Conservation (phyloP, 2,797 vertebrate species). For the Pantherophis vulpinus region DNA sequence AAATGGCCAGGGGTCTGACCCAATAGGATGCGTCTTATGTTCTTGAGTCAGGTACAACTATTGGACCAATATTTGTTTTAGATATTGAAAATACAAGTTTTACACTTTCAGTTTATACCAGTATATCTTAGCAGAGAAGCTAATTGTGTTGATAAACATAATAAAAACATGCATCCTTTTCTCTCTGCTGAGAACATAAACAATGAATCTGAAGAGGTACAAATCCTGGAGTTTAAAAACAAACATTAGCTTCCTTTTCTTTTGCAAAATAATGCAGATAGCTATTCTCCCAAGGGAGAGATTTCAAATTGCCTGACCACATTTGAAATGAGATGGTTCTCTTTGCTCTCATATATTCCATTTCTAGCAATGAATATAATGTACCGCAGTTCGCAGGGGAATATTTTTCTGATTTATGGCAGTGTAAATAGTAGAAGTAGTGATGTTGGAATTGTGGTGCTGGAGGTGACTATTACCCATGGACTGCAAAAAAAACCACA, state of each 20-base stretch:
- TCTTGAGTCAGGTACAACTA: neutral
- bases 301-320: neutral
- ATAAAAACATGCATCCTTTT: neutral
- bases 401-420: neutral
- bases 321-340: neutral
- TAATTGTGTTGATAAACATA: neutral
- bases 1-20: neutral
- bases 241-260: neutral
- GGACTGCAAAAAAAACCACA: neutral
- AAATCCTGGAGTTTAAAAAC: neutral
- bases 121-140: neutral
- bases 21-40: neutral
- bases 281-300: neutral
- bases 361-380: neutral
- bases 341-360: neutral
- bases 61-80: neutral
- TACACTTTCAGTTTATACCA: neutral
- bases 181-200: neutral
- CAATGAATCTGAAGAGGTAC: neutral
- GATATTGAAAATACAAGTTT: too few relatives aligned
- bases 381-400: neutral
- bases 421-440: neutral
- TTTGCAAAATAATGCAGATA: neutral
- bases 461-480: neutral
- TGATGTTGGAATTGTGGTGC: neutral